These are phyloP conservation scores for Sicus ferrugineus DNA, from an alignment of 2,888 invertebrate species.

Conservation along the genomic window DNA sequence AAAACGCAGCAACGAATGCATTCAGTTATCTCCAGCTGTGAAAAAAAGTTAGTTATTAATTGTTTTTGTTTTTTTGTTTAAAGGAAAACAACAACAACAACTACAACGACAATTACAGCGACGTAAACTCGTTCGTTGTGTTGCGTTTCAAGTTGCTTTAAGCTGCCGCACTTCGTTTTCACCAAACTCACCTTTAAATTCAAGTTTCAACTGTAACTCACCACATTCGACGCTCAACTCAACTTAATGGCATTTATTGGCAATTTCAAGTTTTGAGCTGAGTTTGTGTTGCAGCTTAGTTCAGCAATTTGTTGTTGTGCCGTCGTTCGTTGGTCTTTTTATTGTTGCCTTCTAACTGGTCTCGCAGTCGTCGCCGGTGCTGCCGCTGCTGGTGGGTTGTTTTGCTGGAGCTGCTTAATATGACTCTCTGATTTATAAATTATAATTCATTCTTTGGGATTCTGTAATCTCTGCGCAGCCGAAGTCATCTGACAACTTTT, in stretches of 20 bases:
- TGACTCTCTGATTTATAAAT: no score
- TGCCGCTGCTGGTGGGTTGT: background rate
- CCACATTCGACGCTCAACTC: conserved; percentile 7
- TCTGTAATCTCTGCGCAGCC: no score
- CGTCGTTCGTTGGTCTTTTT: no score
- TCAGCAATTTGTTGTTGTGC: conserved; percentile 7
- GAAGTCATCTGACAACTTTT: conserved; percentile 10
- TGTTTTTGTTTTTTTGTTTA: background rate
- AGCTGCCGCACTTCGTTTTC: no score
- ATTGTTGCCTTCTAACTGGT: background rate
- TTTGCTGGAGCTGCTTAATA: background rate
- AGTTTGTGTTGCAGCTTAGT: background rate
- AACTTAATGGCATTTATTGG: conserved; percentile 22
- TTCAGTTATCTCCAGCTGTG: background rate
- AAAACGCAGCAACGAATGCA: background rate
- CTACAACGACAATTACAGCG: conserved; percentile 2
- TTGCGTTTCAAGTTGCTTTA: conserved; percentile 14
- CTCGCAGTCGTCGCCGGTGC: background rate
- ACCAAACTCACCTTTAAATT: conserved; percentile 18
- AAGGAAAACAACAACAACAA: background rate
- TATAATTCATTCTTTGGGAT: background rate
- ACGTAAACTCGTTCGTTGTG: background rate
- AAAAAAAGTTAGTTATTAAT: background rate
- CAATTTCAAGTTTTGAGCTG: conserved; percentile 11
- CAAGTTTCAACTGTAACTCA: background rate